Evolutionary conservation across 2,113 vertebrate genomes (phyloP).

Genomic region (Saguinus imperator): DNA sequence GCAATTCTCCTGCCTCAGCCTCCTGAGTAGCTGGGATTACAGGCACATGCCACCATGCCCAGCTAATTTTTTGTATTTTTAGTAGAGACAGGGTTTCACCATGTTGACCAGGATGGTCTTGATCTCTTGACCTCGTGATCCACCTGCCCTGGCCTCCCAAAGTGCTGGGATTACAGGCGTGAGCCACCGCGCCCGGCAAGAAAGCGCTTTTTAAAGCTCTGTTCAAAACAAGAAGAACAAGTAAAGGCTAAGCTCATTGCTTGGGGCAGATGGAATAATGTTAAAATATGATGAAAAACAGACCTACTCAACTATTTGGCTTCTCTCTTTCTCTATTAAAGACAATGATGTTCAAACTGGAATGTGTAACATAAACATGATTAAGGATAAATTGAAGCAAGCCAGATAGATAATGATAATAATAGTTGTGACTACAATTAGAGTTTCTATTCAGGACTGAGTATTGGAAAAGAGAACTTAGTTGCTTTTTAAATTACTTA

Average conservation of each 20-base stretch:
- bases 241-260: constrained; percentile 33
- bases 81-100: no score
- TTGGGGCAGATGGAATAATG: constrained; percentile 31
- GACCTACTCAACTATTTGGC: constrained; percentile 49
- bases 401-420: background rate
- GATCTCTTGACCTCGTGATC: no score
- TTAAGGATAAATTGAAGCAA: constrained; percentile 28
- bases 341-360: constrained; percentile 50
- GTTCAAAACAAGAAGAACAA: constrained; percentile 43
- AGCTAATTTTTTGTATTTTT: no score
- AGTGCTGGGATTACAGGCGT: no score
- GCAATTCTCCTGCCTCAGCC: no score
- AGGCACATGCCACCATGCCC: no score
- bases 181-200: background rate
- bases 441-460: background rate
- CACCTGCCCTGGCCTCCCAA: no score
- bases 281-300: constrained; percentile 25
- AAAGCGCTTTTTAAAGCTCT: background rate
- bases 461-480: background rate
- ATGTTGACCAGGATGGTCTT: no score
- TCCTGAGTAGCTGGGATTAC: no score
- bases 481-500: background rate
- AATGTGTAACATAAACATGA: constrained; percentile 49
- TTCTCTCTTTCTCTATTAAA: constrained; percentile 37
- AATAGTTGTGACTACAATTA: background rate